These are phyloP conservation scores for Cremastinae sp. DNA, from an alignment of 2,888 invertebrate species.

Conservation along the genomic window DNA sequence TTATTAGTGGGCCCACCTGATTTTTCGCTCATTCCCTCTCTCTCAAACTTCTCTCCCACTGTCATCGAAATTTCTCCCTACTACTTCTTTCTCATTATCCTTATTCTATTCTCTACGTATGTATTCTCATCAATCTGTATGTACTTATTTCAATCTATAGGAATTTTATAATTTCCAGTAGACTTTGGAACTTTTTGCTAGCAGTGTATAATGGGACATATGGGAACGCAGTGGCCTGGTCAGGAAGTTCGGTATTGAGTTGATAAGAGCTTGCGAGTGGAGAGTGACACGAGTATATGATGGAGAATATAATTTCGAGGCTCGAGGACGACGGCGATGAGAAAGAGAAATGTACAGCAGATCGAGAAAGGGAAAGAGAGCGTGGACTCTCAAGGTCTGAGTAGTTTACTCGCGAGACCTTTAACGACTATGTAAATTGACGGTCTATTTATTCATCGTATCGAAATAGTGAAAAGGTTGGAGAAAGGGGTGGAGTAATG, in stretches of 20 bases:
- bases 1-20: too few species aligned
- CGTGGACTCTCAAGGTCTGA: constrained; percentile 25
- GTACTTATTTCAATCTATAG: too few species aligned
- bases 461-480: constrained; percentile 62
- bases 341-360: constrained; percentile 1
- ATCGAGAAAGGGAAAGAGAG: constrained; percentile 18
- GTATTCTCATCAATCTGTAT: too few species aligned
- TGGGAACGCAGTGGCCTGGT: constrained; percentile 73
- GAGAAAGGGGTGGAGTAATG: neutral
- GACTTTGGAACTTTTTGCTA: too few species aligned
- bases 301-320: constrained; percentile 22
- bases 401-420: constrained; percentile 64
- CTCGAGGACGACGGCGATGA: constrained; percentile 10
- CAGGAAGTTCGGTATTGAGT: constrained; percentile 71
- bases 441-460: constrained; percentile 77
- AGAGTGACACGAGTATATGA: constrained; percentile 47
- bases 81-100: too few species aligned
- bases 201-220: constrained; percentile 27
- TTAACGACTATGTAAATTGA: constrained; percentile 79
- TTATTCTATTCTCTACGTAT: too few species aligned
- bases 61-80: too few species aligned
- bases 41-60: too few species aligned
- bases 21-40: too few species aligned
- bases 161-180: too few species aligned
- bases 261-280: constrained; percentile 76